Percentiles rank a stretch among this genome's conserved stretches.
phyloP scores from a whole-genome alignment of 2,888 invertebrate species.

The Euzetes globulus region DNA sequence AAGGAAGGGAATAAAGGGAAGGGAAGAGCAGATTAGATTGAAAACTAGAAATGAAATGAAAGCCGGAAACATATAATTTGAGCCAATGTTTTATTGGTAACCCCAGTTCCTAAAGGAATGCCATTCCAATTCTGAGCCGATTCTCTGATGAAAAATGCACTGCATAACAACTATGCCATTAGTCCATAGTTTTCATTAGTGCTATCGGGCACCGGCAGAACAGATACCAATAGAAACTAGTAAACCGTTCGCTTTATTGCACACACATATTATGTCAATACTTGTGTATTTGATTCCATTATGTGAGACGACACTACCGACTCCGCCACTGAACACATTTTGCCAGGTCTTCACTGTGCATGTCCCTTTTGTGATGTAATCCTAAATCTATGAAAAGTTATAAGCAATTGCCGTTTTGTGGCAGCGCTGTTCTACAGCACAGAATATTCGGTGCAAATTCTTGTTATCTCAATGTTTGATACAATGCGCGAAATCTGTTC shows the following conservation, averaged over 20 bases:
- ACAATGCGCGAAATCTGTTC: too few relatives aligned
- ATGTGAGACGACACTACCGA: not conserved
- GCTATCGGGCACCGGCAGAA: not conserved
- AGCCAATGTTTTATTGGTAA: not conserved
- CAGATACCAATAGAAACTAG: too few relatives aligned
- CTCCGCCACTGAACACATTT: not conserved
- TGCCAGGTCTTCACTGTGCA: not conserved
- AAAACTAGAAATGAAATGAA: not conserved
- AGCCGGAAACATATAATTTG: not conserved
- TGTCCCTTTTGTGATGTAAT: not conserved
- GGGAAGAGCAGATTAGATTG: too few relatives aligned
- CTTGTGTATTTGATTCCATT: not conserved
- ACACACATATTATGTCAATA: not conserved
- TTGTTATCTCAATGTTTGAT: too few relatives aligned
- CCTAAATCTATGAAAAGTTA: not conserved
- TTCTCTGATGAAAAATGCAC: not conserved
- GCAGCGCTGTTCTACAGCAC: not conserved
- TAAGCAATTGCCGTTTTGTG: not conserved
- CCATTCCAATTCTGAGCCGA: not conserved
- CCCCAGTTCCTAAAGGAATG: not conserved
- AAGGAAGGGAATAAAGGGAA: not conserved
- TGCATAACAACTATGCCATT: not conserved
- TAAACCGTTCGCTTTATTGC: not conserved
- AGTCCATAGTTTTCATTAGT: not conserved
- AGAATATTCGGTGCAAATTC: not conserved